phyloP scores from a whole-genome alignment of 2,888 invertebrate genomes.

The Epiblema foenella region DNA sequence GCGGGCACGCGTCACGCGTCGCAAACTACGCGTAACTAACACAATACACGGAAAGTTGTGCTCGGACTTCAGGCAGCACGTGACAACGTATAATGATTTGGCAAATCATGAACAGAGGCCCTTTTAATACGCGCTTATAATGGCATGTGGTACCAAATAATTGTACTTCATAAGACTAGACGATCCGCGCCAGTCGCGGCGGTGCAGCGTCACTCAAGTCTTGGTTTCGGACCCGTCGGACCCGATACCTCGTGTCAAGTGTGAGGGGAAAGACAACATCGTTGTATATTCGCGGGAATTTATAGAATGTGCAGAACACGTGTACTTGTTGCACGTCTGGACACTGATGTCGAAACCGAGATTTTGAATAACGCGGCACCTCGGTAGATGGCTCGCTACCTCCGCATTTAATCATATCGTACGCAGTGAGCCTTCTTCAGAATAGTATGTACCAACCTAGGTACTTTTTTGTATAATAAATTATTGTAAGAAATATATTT shows the following conservation, averaged over 20 bases:
- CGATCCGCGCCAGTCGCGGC: constrained; percentile 2
- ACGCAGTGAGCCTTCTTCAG: constrained; percentile 5
- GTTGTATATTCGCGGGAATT: too few relatives aligned
- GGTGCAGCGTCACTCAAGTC: not conserved
- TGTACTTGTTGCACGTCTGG: too few relatives aligned
- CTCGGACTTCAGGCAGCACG: not conserved
- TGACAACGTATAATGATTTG: not conserved
- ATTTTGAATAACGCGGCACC: not conserved
- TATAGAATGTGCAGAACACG: too few relatives aligned
- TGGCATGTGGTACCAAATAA: constrained; percentile 2
- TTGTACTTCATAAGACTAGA: constrained; percentile 32
- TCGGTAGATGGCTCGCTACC: constrained; percentile 17
- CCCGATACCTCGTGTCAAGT: too few relatives aligned
- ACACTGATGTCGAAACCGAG: not conserved
- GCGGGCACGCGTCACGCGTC: not conserved
- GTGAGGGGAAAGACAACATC: too few relatives aligned
- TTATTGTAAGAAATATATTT: constrained; percentile 6
- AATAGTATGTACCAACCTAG: not conserved
- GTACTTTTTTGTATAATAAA: not conserved
- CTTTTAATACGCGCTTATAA: not conserved
- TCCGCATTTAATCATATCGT: not conserved
- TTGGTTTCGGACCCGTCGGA: not conserved
- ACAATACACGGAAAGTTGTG: not conserved
- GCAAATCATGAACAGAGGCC: not conserved
- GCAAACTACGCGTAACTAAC: not conserved